Evolutionary conservation across 2,113 vertebrate species (phyloP).

Genomic region (Coracopsis vasa): DNA sequence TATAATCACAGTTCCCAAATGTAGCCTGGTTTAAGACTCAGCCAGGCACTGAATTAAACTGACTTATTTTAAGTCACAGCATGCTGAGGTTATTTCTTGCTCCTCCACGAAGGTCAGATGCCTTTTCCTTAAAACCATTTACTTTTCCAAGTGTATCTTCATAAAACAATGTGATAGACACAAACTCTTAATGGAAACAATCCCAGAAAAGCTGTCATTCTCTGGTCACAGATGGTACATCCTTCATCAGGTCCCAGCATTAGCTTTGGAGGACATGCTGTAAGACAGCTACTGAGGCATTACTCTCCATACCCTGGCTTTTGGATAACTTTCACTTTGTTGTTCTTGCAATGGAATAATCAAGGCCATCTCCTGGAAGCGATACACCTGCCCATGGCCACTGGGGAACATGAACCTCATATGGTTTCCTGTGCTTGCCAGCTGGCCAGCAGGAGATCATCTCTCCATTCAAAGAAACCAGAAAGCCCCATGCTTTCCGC

Average conservation of each 20-base stretch:
- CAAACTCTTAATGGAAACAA: background rate
- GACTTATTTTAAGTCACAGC: background rate
- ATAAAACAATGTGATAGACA: background rate
- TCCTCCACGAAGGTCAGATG: background rate
- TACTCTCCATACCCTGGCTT: background rate
- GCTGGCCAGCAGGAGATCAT: background rate
- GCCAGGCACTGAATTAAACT: background rate
- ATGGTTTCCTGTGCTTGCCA: background rate
- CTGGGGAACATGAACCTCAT: background rate
- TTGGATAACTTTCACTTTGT: background rate
- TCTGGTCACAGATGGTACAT: background rate
- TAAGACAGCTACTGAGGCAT: background rate
- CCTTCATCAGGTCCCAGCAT: background rate
- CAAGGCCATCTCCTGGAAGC: background rate
- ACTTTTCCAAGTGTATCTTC: background rate
- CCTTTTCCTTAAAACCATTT: background rate
- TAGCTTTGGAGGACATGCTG: background rate
- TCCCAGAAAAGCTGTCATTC: background rate
- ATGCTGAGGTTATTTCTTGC: background rate
- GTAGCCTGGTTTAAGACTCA: background rate
- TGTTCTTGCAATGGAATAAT: background rate
- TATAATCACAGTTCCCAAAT: background rate
- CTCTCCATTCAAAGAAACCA: background rate
- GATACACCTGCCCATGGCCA: background rate
- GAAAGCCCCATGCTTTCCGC: fast-evolving